phyloP scores from a whole-genome alignment of 1,140 invertebrate genomes.

The Myzus persicae region DNA sequence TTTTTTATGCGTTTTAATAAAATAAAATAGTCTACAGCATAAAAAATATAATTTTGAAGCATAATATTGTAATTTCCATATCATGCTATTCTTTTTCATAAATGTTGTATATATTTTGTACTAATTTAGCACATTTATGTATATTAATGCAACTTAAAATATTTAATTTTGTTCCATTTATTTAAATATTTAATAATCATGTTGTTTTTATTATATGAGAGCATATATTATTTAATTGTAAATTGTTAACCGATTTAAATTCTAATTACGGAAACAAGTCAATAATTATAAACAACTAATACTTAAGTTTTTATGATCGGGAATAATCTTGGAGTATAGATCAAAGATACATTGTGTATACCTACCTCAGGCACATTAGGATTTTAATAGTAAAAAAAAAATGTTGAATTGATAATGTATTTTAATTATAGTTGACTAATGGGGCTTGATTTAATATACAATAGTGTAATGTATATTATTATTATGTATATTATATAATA shows the following conservation, averaged over 20 bases:
- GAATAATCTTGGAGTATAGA: background rate
- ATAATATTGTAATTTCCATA: background rate
- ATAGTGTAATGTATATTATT: background rate
- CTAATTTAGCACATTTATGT: background rate
- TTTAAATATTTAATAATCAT: background rate
- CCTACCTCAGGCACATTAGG: background rate
- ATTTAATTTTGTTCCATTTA: background rate
- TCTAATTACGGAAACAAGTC: background rate
- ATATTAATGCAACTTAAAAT: background rate
- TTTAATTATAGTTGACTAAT: background rate
- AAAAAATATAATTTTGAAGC: background rate
- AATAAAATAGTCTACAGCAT: background rate
- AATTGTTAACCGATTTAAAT: background rate
- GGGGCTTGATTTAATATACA: background rate
- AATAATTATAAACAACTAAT: too few species aligned
- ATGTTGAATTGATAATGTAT: too few species aligned
- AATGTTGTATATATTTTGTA: background rate
- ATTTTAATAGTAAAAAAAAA: background rate
- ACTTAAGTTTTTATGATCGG: background rate
- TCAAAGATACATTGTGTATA: background rate
- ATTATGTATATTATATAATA: background rate
- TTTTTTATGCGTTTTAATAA: background rate
- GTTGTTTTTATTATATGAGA: background rate
- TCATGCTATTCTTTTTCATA: background rate
- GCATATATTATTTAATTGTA: background rate